Conservation (phyloP, 2,113 vertebrate genomes). For the Vanacampus margaritifer region DNA sequence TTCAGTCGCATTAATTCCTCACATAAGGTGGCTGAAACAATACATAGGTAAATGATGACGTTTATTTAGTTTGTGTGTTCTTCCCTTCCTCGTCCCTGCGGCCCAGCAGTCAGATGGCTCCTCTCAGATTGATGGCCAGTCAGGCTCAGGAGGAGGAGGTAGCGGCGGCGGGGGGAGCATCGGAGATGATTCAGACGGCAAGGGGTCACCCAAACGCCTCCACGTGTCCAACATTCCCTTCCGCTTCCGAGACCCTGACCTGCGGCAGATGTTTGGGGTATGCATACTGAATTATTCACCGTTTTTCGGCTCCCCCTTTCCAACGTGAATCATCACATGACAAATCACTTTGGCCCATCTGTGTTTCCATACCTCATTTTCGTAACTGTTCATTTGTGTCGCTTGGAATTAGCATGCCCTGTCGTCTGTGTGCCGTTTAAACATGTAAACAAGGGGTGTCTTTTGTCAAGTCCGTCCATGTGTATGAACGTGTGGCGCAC, state of each 20-base stretch:
- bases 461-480: constrained; percentile 9
- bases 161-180: constrained; percentile 46
- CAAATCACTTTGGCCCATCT: background rate
- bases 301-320: background rate
- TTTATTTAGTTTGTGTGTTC: constrained; percentile 3
- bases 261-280: constrained; percentile 99
- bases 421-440: background rate
- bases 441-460: background rate
- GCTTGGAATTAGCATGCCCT: background rate
- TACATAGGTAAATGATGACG: background rate
- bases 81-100: constrained; percentile 6
- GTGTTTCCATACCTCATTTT: background rate
- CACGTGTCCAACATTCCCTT: constrained; percentile 99
- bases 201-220: constrained; percentile 94
- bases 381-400: background rate
- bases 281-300: constrained; percentile 42
- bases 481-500: constrained; percentile 24
- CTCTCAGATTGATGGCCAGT: constrained; percentile 87
- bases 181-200: constrained; percentile 84
- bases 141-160: constrained; percentile 61
- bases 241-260: constrained; percentile 97
- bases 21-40: background rate
- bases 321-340: constrained; percentile 5
- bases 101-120: constrained; percentile 89
- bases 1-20: background rate